A percentile compares a stretch with the other conserved stretches of the same genome.
Conservation (phyloP, 2,888 invertebrate genomes). For the Drosophila robusta region DNA sequence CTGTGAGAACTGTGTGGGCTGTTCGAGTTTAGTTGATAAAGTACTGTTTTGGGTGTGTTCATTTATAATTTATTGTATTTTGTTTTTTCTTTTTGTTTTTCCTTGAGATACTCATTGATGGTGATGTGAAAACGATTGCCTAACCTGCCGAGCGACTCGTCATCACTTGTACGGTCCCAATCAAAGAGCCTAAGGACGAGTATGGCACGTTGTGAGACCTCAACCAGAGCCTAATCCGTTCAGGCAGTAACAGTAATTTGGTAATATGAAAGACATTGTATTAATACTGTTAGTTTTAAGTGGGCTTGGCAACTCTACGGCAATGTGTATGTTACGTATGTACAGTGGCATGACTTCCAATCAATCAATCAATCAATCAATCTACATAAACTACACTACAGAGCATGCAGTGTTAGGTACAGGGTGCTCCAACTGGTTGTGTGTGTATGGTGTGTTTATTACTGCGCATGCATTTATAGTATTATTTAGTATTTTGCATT, state of each 20-base stretch:
- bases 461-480: constrained; percentile 36
- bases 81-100: constrained; percentile 2
- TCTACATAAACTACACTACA: constrained; percentile 33
- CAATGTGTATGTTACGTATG: constrained; percentile 13
- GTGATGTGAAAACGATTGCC: constrained; percentile 68
- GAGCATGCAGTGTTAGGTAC: constrained; percentile 50
- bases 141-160: constrained; percentile 97
- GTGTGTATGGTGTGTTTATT: constrained; percentile 10
- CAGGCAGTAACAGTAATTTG: constrained; percentile 32
- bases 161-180: constrained; percentile 95
- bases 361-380: constrained; percentile 11
- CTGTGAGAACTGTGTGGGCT: constrained; percentile 19
- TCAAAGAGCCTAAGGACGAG: constrained; percentile 92
- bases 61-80: neutral
- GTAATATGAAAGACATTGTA: constrained; percentile 57
- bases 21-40: constrained; percentile 4
- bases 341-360: constrained; percentile 36
- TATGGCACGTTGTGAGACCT: constrained; percentile 86
- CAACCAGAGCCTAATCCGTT: constrained; percentile 87
- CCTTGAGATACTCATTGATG: constrained; percentile 21
- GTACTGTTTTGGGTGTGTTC: constrained; percentile 22
- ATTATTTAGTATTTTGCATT: constrained; percentile 14
- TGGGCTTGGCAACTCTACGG: constrained; percentile 26
- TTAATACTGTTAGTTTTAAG: constrained; percentile 54
- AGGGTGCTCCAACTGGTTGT: constrained; percentile 43